Evolutionary conservation across 2,888 invertebrate species (phyloP), one percentile per base, ranked within the genome.

Genomic region (Cheilosia vulpina): DNA sequence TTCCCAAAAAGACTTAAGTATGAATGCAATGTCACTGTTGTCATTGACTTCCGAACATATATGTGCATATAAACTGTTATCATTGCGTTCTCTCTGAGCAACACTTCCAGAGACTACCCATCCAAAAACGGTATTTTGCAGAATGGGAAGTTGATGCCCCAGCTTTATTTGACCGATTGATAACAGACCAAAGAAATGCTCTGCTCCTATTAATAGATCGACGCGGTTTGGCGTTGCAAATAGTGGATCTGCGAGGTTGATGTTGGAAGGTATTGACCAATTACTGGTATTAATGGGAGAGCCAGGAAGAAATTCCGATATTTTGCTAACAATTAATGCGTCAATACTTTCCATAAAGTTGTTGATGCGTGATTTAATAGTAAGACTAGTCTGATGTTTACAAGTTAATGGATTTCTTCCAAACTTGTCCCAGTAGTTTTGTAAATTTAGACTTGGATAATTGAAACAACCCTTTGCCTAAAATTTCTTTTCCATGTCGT

Each of bases 91-190:
- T 19, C 21, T 24, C 19, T 65, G 52, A 13, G 7, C 2, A 0
- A n/a, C 4, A 21, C 63, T 63, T 15, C 24, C 50, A 41, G 65
- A 38, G 9, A 52, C 65, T 11, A 52, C 41, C 38, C 50, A 65
- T 4, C 65, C 24, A 24, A 65, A 38, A 21, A 38, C 17, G 24
- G 34, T 41, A 38, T 65, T 65, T 52, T 65, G 34, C 7, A 52
- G 38, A 21, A 52, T 21, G 17, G 47, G 34, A 34, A 47, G 47
- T 13, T 75, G 66, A n/a, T 50, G 13, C 3, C 87, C 87, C 13
- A 87, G 62, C 41, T 78, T 85, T 41, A 88, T 83, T 80, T 87
- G 87, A 4, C 84, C 87, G 24, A 87, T 81, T 11, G 87, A 75
- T 9, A 87, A 52, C n/a, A 87, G 50, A 6, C 60, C 63, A 11